phyloP scores from a whole-genome alignment of 2,888 invertebrate genomes.

The Subacronicta megacephala region DNA sequence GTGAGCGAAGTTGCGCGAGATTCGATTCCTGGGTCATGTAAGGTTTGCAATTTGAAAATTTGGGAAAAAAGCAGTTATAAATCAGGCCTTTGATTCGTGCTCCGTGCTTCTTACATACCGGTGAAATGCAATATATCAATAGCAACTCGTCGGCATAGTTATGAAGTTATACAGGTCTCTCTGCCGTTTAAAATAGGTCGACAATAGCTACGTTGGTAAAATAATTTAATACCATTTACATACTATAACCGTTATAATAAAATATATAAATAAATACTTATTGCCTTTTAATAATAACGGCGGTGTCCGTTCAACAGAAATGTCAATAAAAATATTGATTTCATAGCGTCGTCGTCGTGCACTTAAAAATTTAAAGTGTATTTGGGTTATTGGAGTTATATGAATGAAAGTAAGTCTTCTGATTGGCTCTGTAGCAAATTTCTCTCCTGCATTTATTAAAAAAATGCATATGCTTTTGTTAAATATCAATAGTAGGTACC shows the following conservation, averaged over 20 bases:
- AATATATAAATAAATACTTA: slow-evolving; percentile 39
- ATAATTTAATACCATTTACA: too few relatives aligned
- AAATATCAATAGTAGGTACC: neutral
- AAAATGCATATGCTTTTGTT: neutral
- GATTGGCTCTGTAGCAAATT: slow-evolving; percentile 44
- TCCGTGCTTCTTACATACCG: too few relatives aligned
- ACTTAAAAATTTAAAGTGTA: slow-evolving; percentile 22
- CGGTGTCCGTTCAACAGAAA: slow-evolving; percentile 28
- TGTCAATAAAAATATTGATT: slow-evolving; percentile 37
- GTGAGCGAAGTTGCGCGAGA: too few relatives aligned
- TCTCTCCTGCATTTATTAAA: slow-evolving; percentile 10
- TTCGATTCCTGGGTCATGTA: too few relatives aligned
- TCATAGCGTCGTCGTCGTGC: slow-evolving; percentile 19
- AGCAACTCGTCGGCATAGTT: too few relatives aligned
- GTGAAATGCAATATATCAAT: too few relatives aligned
- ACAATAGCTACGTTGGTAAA: too few relatives aligned
- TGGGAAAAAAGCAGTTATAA: too few relatives aligned
- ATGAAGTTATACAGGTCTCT: too few relatives aligned
- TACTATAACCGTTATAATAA: slow-evolving; percentile 25
- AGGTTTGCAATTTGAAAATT: too few relatives aligned
- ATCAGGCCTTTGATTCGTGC: too few relatives aligned
- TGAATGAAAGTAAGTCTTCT: slow-evolving; percentile 38
- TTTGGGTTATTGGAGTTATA: slow-evolving; percentile 48
- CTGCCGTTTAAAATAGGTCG: too few relatives aligned
- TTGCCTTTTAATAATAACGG: slow-evolving; percentile 23